Evolutionary conservation across 2,888 invertebrate species (phyloP), one percentile per base, ranked within the genome.

Genomic region (Blera fallax): DNA sequence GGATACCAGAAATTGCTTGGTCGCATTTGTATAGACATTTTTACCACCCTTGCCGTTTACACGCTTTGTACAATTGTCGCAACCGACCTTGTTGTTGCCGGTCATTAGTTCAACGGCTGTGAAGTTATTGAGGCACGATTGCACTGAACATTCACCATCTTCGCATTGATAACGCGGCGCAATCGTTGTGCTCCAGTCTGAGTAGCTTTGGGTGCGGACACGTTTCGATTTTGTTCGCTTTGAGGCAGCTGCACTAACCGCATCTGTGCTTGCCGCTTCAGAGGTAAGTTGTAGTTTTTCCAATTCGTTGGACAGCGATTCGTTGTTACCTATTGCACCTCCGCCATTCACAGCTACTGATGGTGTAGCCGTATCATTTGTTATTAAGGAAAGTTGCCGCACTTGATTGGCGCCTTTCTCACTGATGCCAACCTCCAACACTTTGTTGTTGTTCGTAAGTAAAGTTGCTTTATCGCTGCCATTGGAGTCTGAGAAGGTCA

Each of bases 81-180:
- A 99, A 72, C 96, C 96, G 60, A 99, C 98, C 92, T 97, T 97
- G 92, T 99, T 99, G 90, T 95, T 96, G 0, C 97, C 98, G 0
- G 96, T 97, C 92, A 99, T 95, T 18, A 98, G 93, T 91, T 99
- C 99, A 14, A 97, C 94, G 0, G 96, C 95, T 0, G 98, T 98
- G 92, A 99, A 99, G 91, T 98, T 97, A 90, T 96, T 96, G 67
- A 99, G 94, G 90, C 98, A 98, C 0, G 98, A 97, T 89, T 96
- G 95, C 64, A 98, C 94, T 21, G 97, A 96, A 91, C 95, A 96
- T 88, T 97, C 97, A 48, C 95, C 95, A 73, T 96, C 96, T 87
- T 95, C 95, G 89, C 95, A 95, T 40, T 95, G 93, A 90, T 96
- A 96, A 16, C 96, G 94, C 0, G 95, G 94, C 1, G 94, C 94